Conservation (phyloP, 2,888 invertebrate species). For the Apodemia duryi region DNA sequence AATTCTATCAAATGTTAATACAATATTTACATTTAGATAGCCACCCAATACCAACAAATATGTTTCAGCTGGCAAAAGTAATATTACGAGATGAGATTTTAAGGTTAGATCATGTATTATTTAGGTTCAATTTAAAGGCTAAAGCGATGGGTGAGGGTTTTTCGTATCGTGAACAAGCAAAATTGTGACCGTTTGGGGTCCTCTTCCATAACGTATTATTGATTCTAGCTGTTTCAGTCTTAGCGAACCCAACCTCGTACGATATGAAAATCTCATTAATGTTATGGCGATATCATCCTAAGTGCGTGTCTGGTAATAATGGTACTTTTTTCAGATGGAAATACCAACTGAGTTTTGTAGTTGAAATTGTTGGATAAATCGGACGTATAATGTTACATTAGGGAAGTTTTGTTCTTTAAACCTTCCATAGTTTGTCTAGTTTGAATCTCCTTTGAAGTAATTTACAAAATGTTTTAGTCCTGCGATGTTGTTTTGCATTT, state of each 20-base stretch:
- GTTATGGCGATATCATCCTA: conserved; percentile 39
- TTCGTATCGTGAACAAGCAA: conserved; percentile 65
- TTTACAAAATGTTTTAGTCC: no score
- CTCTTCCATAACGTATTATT: conserved; percentile 60
- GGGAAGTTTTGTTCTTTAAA: neutral
- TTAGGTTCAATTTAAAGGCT: conserved; percentile 67
- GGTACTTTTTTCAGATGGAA: conserved; percentile 15
- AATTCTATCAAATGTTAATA: conserved; percentile 27
- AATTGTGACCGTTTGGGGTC: conserved; percentile 47
- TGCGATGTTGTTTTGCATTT: no score
- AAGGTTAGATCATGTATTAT: conserved; percentile 59
- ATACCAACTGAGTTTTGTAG: neutral
- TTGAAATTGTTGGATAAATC: neutral
- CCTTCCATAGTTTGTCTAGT: neutral
- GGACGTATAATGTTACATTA: neutral
- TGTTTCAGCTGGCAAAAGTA: conserved; percentile 32
- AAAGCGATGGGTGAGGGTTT: conserved; percentile 36
- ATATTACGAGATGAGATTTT: conserved; percentile 48
- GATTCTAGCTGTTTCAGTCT: conserved; percentile 38
- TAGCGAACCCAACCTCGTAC: conserved; percentile 39
- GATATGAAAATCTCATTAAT: conserved; percentile 49
- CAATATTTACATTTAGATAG: conserved; percentile 34
- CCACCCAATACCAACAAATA: conserved; percentile 33
- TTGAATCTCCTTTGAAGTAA: no score
- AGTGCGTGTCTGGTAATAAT: conserved; percentile 24